phyloP scores from a whole-genome alignment of 2,888 invertebrate genomes.

The Himalopsyche tibetana region DNA sequence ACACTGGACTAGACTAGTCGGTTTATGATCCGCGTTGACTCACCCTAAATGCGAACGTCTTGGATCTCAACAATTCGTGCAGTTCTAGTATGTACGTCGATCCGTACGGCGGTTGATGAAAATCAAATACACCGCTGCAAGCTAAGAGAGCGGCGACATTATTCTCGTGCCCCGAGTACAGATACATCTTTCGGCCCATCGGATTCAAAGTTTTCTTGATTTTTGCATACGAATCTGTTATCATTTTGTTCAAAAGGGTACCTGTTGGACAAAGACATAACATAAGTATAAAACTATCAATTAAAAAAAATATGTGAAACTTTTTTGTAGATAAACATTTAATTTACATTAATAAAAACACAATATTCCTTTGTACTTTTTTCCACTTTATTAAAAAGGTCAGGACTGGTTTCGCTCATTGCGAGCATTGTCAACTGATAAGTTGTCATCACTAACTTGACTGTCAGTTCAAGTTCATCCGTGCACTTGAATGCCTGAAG shows the following conservation, averaged over 20 bases:
- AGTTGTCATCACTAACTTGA: no score
- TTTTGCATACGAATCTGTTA: slow-evolving; percentile 67
- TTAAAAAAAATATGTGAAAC: slow-evolving; percentile 4
- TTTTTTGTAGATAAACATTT: no score
- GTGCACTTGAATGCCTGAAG: no score
- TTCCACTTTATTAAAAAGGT: no score
- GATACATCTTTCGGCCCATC: slow-evolving; percentile 72
- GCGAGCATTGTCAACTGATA: no score
- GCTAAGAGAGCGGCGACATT: slow-evolving; percentile 79
- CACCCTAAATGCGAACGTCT: slow-evolving; percentile 74
- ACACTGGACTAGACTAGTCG: no score
- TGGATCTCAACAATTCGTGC: slow-evolving; percentile 69
- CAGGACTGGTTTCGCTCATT: no score
- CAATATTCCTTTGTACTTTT: no score
- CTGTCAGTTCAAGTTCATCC: no score
- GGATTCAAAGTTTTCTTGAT: slow-evolving; percentile 61
- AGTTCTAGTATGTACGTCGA: slow-evolving; percentile 77
- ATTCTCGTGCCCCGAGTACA: slow-evolving; percentile 81
- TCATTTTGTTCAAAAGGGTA: slow-evolving; percentile 74
- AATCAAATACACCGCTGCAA: slow-evolving; percentile 76
- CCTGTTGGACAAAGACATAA: slow-evolving; percentile 69
- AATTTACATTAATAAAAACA: no score
- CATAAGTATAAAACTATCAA: neutral
- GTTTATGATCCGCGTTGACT: slow-evolving; percentile 52
- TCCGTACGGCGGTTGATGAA: slow-evolving; percentile 78